Conservation (phyloP, 2,797 vertebrate genomes). For the Lycodopsis pacificus region DNA sequence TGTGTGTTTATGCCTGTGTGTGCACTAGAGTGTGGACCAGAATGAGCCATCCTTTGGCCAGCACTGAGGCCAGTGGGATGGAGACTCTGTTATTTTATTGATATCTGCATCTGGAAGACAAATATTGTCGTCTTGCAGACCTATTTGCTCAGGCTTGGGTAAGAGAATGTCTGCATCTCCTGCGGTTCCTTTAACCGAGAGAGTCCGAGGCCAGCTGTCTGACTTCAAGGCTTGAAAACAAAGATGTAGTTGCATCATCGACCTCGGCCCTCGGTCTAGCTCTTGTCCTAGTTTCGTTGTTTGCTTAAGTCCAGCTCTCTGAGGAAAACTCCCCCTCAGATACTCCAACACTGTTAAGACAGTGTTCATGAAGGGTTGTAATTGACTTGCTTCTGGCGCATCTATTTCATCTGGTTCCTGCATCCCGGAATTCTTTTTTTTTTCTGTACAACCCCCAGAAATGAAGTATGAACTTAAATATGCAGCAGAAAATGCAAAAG, state of each 20-base stretch:
- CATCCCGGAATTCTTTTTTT: neutral
- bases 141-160: constrained; percentile 62
- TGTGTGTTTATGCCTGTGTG: neutral
- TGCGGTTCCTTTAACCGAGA: constrained; percentile 41
- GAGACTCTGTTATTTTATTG: constrained; percentile 64
- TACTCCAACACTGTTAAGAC: constrained; percentile 26
- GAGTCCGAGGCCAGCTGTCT: constrained; percentile 49
- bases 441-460: constrained; percentile 21
- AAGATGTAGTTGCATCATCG: constrained; percentile 61
- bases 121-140: constrained; percentile 58
- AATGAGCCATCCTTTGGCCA: constrained; percentile 41
- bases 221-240: constrained; percentile 57
- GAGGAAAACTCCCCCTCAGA: constrained; percentile 43
- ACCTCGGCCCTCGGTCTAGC: constrained; percentile 38
- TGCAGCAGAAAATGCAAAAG: constrained; percentile 11
- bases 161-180: constrained; percentile 51
- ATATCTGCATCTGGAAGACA: constrained; percentile 65
- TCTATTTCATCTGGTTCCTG: constrained; percentile 8
- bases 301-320: constrained; percentile 36
- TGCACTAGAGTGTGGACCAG: constrained; percentile 6
- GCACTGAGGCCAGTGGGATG: constrained; percentile 37
- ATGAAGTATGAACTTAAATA: constrained; percentile 11
- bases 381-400: constrained; percentile 27
- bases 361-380: constrained; percentile 27
- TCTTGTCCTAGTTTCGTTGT: constrained; percentile 50